A percentile compares a stretch with the other conserved stretches of the same genome.
These are phyloP conservation scores for Botrylloides violaceus DNA, from an alignment of 23 tunicate genomes.

Conservation along the genomic window DNA sequence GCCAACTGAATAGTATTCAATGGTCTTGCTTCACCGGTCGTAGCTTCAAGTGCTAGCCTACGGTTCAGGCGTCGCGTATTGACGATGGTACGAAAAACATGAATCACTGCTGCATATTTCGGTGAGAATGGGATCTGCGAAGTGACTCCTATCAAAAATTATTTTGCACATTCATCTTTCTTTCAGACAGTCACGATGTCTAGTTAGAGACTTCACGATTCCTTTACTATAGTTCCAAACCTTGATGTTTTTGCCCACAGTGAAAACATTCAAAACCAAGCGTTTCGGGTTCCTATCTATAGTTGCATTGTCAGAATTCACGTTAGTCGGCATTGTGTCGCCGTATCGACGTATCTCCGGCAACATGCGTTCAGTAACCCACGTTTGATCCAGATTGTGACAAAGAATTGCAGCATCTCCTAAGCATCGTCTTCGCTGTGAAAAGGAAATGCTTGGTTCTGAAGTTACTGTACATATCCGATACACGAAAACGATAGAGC, in stretches of 20 bases:
- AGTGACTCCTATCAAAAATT: no score
- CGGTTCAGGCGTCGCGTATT: no score
- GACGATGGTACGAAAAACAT: no score
- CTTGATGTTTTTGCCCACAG: conserved; percentile 66
- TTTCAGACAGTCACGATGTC: no score
- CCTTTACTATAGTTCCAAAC: no score
- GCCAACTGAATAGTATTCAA: no score
- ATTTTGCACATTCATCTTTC: no score
- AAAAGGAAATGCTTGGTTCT: background rate
- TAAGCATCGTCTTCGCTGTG: conserved; percentile 9
- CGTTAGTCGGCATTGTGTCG: background rate
- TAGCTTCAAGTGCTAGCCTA: no score
- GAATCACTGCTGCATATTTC: no score
- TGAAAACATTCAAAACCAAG: conserved; percentile 71
- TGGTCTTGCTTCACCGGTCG: no score
- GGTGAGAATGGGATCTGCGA: no score
- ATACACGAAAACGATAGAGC: background rate
- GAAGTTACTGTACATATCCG: background rate
- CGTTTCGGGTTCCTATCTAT: conserved; percentile 7
- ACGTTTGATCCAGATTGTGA: conserved; percentile 48
- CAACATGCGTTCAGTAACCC: conserved; percentile 56
- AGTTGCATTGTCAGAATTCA: background rate
- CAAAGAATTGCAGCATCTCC: conserved; percentile 76
- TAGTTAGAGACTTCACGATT: no score
- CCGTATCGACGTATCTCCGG: conserved; percentile 45